phyloP scores from a whole-genome alignment of 2,113 vertebrate species.

The Zosterops hypoxanthus region DNA sequence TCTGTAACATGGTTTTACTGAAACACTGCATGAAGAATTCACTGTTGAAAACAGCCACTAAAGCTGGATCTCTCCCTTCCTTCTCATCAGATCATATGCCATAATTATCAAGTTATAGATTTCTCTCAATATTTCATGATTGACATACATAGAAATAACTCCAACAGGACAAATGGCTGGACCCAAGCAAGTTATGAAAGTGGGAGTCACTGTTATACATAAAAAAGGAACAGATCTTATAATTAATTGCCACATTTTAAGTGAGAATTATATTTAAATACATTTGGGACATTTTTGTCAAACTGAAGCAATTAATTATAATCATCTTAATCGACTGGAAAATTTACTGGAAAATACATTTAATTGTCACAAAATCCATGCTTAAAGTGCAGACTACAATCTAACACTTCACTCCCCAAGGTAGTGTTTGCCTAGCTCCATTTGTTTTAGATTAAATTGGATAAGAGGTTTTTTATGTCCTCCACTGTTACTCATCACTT shows the following conservation, averaged over 20 bases:
- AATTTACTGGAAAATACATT: background rate
- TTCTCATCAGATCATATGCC: background rate
- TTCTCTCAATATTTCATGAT: background rate
- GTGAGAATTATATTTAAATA: background rate
- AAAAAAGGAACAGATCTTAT: background rate
- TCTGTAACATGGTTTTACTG: background rate
- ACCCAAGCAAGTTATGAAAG: background rate
- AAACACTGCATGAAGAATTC: background rate
- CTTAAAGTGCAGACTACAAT: background rate
- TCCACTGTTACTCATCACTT: background rate
- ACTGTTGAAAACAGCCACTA: background rate
- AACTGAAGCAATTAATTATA: background rate
- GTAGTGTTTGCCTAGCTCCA: background rate
- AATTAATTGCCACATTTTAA: background rate
- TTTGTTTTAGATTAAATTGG: constrained; percentile 22
- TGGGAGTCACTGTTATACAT: background rate
- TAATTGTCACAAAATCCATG: background rate
- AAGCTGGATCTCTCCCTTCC: background rate
- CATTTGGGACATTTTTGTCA: background rate
- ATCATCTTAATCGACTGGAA: background rate
- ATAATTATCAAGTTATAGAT: background rate
- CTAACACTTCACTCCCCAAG: background rate
- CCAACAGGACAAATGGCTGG: background rate
- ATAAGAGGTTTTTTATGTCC: background rate
- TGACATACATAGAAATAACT: background rate